Evolutionary conservation across 1,140 invertebrate species (phyloP).

Genomic region (Aricia agestis): DNA sequence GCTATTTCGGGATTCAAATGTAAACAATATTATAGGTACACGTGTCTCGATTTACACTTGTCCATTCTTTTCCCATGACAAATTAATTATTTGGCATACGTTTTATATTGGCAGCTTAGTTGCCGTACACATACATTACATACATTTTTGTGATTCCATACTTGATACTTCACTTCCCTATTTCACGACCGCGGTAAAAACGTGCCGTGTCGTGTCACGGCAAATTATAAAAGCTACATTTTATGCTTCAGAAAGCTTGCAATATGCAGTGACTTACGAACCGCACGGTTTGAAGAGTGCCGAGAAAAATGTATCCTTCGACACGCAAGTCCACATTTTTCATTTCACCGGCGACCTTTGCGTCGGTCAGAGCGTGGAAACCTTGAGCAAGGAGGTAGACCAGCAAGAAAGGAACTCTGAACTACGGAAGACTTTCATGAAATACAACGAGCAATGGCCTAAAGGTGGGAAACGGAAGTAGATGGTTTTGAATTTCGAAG

Average conservation of each 20-base stretch:
- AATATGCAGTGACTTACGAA: conserved; percentile 53
- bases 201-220: too few species aligned
- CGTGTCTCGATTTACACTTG: conserved; percentile 4
- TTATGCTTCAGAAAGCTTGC: conserved; percentile 19
- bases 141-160: too few species aligned
- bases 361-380: conserved; percentile 68
- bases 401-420: conserved; percentile 68
- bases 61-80: neutral
- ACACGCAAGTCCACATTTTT: conserved; percentile 67
- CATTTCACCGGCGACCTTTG: conserved; percentile 68
- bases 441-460: conserved; percentile 69
- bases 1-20: neutral
- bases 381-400: conserved; percentile 67
- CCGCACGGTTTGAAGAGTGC: conserved; percentile 47
- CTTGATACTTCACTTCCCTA: too few species aligned
- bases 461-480: conserved; percentile 46
- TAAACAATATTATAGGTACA: conserved; percentile 6
- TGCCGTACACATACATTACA: too few species aligned
- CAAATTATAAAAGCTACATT: too few species aligned
- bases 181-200: too few species aligned
- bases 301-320: conserved; percentile 67
- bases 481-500: conserved; percentile 17
- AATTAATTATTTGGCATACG: neutral
- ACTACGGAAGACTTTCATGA: conserved; percentile 66
- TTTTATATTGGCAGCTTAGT: neutral